These are phyloP conservation scores for Pyxicephalus adspersus DNA, from an alignment of 2,113 vertebrate genomes.

Conservation along the genomic window DNA sequence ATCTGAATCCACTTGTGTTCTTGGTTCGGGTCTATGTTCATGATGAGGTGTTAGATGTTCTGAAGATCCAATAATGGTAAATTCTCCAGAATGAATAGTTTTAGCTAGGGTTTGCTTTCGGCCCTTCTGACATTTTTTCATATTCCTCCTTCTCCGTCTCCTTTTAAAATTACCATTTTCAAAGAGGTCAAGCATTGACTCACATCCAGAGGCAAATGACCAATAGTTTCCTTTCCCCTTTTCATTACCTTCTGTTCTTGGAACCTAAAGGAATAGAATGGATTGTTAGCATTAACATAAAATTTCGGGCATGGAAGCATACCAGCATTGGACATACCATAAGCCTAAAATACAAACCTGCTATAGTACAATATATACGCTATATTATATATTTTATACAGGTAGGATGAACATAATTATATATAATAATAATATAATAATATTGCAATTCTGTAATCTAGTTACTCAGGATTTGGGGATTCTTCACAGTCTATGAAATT, in stretches of 20 bases:
- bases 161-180: slow-evolving; percentile 95
- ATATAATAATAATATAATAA: too few species aligned
- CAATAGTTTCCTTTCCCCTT: slow-evolving; percentile 97
- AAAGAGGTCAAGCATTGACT: slow-evolving; percentile 96
- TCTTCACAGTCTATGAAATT: too few species aligned
- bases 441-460: too few species aligned
- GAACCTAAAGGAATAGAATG: slow-evolving; percentile 78
- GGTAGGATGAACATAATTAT: too few species aligned
- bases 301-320: too few species aligned
- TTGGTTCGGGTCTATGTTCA: slow-evolving; percentile 60
- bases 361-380: too few species aligned
- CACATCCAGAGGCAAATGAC: slow-evolving; percentile 94
- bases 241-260: slow-evolving; percentile 90
- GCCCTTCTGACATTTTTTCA: slow-evolving; percentile 79
- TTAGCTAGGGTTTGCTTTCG: slow-evolving; percentile 49
- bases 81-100: slow-evolving; percentile 34
- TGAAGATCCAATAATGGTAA: slow-evolving; percentile 8
- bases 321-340: too few species aligned
- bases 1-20: slow-evolving; percentile 63
- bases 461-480: too few species aligned
- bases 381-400: too few species aligned
- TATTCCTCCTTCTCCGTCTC: slow-evolving; percentile 82
- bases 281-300: neutral
- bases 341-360: too few species aligned
- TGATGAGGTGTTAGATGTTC: slow-evolving; percentile 55